phyloP scores from a whole-genome alignment of 1,140 invertebrate species.

The Dinothrombium tinctorium region DNA sequence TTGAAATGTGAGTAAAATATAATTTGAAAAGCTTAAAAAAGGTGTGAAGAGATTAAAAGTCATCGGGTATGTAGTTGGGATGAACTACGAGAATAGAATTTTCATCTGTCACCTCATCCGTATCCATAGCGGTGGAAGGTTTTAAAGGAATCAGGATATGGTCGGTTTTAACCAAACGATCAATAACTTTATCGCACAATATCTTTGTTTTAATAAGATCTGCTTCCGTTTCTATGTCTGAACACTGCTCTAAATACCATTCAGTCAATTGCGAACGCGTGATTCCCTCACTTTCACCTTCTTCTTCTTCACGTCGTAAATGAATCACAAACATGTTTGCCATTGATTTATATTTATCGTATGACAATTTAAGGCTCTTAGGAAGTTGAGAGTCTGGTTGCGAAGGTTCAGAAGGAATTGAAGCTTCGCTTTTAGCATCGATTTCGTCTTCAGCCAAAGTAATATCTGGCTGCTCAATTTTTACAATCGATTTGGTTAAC shows the following conservation, averaged over 20 bases:
- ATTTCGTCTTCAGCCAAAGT: slow-evolving; percentile 26
- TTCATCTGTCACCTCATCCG: slow-evolving; percentile 38
- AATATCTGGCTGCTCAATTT: slow-evolving; percentile 92
- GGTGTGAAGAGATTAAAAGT: slow-evolving; percentile 6
- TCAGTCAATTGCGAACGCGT: slow-evolving; percentile 57
- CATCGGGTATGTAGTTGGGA: slow-evolving; percentile 74
- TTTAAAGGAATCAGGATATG: slow-evolving; percentile 40
- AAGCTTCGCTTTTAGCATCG: slow-evolving; percentile 7
- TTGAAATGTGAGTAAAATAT: too few species aligned
- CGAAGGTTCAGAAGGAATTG: neutral
- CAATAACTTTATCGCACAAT: slow-evolving; percentile 83
- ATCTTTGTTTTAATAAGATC: slow-evolving; percentile 69
- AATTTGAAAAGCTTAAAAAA: neutral
- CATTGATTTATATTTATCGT: slow-evolving; percentile 78
- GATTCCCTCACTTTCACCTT: slow-evolving; percentile 33
- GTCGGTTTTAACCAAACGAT: slow-evolving; percentile 51
- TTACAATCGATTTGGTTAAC: slow-evolving; percentile 92
- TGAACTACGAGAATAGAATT: slow-evolving; percentile 78
- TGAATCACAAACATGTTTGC: slow-evolving; percentile 72
- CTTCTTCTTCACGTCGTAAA: slow-evolving; percentile 58
- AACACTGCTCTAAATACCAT: slow-evolving; percentile 61
- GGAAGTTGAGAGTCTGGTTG: slow-evolving; percentile 13
- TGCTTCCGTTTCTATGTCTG: slow-evolving; percentile 69
- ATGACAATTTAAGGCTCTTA: slow-evolving; percentile 69
- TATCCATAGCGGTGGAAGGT: slow-evolving; percentile 43